These are phyloP conservation scores for Encarsia formosa DNA, from an alignment of 2,888 invertebrate genomes.

Conservation along the genomic window DNA sequence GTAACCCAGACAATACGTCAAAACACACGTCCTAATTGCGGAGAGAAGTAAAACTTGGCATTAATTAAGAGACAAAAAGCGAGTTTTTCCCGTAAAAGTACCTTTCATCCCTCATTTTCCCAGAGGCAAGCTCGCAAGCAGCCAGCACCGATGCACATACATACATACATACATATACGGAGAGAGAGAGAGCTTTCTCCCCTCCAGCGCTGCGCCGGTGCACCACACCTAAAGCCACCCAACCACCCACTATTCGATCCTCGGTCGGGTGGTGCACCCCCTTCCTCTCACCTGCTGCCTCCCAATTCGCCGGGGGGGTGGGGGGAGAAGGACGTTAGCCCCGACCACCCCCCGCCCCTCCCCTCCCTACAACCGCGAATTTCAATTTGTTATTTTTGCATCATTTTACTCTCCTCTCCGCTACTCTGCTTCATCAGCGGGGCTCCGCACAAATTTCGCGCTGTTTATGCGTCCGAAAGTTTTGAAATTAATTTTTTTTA, in stretches of 20 bases:
- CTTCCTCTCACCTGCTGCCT: background rate
- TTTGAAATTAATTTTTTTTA: conserved; percentile 15
- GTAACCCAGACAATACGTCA: too few relatives aligned
- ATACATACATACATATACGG: conserved; percentile 16
- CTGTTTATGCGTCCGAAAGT: conserved; percentile 8
- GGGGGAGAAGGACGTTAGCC: conserved; percentile 24
- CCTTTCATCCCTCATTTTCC: conserved; percentile 30
- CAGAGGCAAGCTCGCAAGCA: conserved; percentile 3
- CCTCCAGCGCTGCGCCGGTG: conserved; percentile 6
- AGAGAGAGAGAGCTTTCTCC: background rate
- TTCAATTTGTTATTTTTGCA: conserved; percentile 48
- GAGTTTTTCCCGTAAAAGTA: too few relatives aligned
- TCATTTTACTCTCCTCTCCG: conserved; percentile 38
- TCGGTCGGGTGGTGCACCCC: too few relatives aligned
- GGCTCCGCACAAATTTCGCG: conserved; percentile 12
- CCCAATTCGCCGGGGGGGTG: conserved; percentile 1
- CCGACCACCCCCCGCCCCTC: conserved; percentile 27
- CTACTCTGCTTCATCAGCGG: conserved; percentile 18
- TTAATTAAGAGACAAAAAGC: too few relatives aligned
- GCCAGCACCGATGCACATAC: background rate
- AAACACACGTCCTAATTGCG: too few relatives aligned
- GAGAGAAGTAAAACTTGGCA: too few relatives aligned
- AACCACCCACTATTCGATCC: conserved; percentile 5
- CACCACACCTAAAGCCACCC: background rate
- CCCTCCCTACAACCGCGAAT: conserved; percentile 41